Evolutionary conservation across 2,888 invertebrate genomes (phyloP).

Genomic region (Litoditis marina): DNA sequence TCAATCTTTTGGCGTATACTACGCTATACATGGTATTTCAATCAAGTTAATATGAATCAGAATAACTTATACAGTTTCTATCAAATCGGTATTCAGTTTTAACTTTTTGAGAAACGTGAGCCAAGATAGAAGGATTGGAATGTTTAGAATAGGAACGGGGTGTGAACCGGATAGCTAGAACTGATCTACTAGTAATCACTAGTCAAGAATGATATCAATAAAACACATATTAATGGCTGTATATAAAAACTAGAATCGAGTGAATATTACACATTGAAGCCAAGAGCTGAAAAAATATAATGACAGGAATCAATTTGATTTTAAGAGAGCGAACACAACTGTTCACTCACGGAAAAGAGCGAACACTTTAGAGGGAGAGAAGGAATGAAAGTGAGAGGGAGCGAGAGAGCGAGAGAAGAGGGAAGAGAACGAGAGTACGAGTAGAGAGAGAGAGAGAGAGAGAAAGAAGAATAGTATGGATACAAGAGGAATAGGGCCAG

Average conservation of each 20-base stretch:
- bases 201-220: no score
- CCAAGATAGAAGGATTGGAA: no score
- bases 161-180: no score
- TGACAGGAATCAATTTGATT: constrained; percentile 16
- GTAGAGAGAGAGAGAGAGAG: constrained; percentile 1
- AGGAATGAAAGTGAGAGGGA: neutral
- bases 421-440: neutral
- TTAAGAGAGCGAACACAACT: constrained; percentile 7
- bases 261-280: no score
- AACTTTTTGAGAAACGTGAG: no score
- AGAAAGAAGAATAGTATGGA: neutral
- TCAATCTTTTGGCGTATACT: no score
- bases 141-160: no score
- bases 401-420: constrained; percentile 1
- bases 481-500: neutral
- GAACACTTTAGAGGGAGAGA: neutral
- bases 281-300: constrained; percentile 17
- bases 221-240: neutral
- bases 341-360: neutral
- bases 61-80: no score
- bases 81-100: no score
- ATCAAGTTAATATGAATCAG: no score
- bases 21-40: no score
- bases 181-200: no score
- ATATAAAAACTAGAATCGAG: neutral